A percentile compares a stretch with the other conserved stretches of the same genome.
Evolutionary conservation across 2,797 vertebrate species (phyloP).

Genomic region (Lepus townsendii): DNA sequence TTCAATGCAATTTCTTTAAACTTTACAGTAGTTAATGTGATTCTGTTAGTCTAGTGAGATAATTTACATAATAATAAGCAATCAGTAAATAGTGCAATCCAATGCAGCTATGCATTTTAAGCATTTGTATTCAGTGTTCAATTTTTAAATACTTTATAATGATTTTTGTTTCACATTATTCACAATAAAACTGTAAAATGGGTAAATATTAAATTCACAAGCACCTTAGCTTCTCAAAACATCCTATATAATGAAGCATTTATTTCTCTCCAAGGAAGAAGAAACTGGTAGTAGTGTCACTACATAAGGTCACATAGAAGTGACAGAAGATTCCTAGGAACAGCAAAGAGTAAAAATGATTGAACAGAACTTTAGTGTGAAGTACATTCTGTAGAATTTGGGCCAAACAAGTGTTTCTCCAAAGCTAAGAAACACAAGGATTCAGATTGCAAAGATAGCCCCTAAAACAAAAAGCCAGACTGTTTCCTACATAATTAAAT

Average conservation of each 20-base stretch:
- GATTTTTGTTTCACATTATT: slow-evolving; percentile 61
- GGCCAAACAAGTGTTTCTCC: neutral
- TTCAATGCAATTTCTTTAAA: slow-evolving; percentile 31
- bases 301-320: slow-evolving; percentile 25
- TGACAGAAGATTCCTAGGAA: neutral
- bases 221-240: slow-evolving; percentile 32
- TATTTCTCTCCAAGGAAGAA: neutral
- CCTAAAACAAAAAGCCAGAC: neutral
- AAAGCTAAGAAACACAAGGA: neutral
- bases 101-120: slow-evolving; percentile 56
- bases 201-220: slow-evolving; percentile 51
- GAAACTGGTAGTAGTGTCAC: neutral
- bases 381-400: neutral
- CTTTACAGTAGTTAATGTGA: slow-evolving; percentile 56
- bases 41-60: slow-evolving; percentile 17
- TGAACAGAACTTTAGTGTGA: neutral
- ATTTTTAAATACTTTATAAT: slow-evolving; percentile 57
- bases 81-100: slow-evolving; percentile 7
- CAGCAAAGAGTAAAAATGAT: neutral
- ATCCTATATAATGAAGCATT: slow-evolving; percentile 57
- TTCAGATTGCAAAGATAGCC: slow-evolving; percentile 13
- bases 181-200: slow-evolving; percentile 64
- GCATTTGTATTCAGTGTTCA: slow-evolving; percentile 21
- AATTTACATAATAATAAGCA: slow-evolving; percentile 73
- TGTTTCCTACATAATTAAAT: neutral